Base-by-base conservation (phyloP, 1,140 invertebrate species). In the Bombus fervidus region DNA sequence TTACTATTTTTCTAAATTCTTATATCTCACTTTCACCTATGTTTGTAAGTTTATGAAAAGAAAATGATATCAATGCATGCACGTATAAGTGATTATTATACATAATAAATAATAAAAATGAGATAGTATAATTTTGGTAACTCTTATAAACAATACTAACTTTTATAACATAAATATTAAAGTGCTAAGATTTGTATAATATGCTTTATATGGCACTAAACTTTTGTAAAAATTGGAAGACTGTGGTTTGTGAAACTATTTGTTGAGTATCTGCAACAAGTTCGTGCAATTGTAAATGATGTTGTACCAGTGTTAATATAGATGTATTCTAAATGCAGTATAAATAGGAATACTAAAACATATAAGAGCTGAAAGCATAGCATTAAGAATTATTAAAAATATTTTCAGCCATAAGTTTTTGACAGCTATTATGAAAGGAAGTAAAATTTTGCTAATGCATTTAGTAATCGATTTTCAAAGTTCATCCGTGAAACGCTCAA, bases 401-500 rank as follows among this genome's bases (percentile, higher is more conserved):
- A 90, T 81, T 83, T 86, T 86, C 25, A 73, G n/a, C 37, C 5
- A 76, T 57, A 62, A 76, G 57, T 80, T 41, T 71, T 39, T 41
- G 25, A 62, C 68, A 77, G 66, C 18, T 86, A 80, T 86, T 83
- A 83, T 2, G 72, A 81, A 86, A 81, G 47, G 80, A 71, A 72
- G 83, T 41, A 81, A 37, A 47, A 74, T 86, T 69, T 37, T 76
- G 18, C 13, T 64, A 43, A 71, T 31, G 18, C 10, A 74, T 13
- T 28, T 57, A 79, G 12, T 2, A 37, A 47, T 25, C 4, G 15
- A 57, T 34, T 80, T 12, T 96, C 96, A 98, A 69, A 99, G 96
- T 95, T 98, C 98, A 92, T 98, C 98, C 82, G 96, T 95, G 90
- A 98, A 98, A 89, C 97, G 96, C 84, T 98, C 97, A 79, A 98